Base-by-base conservation (phyloP, 2,113 vertebrate species). In the Oxygymnocypris stewartii region DNA sequence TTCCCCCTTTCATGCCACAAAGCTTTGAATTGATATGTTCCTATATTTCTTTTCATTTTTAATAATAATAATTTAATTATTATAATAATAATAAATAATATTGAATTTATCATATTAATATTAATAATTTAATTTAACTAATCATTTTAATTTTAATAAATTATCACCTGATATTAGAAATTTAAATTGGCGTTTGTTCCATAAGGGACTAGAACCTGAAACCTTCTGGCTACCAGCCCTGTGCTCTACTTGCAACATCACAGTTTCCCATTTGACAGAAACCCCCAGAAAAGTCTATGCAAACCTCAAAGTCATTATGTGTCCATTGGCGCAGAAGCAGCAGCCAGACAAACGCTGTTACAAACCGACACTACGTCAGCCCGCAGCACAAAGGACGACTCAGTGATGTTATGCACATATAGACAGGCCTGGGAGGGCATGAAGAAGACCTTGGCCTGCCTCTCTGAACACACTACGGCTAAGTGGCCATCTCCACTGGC, bases 341-440 rank as follows among this genome's bases (percentile, higher is more conserved):
- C n/a, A n/a, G 97, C 97, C 94, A 99, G 93, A 89, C 98, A 97
- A 91, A 97, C 95, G 84, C 96, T 97, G 95, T 96, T 97, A 88
- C 94, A 97, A 94, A 97, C 93, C 81, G 96, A 95, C 88, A 99
- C 97, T 89, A 98, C 94, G 37, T 98, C 95, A 16, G 97, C 97
- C 84, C 95, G 93, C 90, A 99, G 94, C 40, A 99, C 96, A 89
- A 99, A 99, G 79, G 98, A 99, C 0, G 98, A 97, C 92, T 99
- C 98, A 0, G 98, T 99, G 95, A 99, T 98, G 96, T 97, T 99
- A 94, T 99, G 97, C 84, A 96, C 96, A 63, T 97, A 98, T 87
- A 98, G 96, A 94, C 97, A 98, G 40, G 96, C 96, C 95, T 99
- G 97, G n/a, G 97, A 96, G 87, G 98, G 97, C 96, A 99, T 97